Base-by-base conservation (phyloP, 2,113 vertebrate genomes). In the Ochotona princeps region DNA sequence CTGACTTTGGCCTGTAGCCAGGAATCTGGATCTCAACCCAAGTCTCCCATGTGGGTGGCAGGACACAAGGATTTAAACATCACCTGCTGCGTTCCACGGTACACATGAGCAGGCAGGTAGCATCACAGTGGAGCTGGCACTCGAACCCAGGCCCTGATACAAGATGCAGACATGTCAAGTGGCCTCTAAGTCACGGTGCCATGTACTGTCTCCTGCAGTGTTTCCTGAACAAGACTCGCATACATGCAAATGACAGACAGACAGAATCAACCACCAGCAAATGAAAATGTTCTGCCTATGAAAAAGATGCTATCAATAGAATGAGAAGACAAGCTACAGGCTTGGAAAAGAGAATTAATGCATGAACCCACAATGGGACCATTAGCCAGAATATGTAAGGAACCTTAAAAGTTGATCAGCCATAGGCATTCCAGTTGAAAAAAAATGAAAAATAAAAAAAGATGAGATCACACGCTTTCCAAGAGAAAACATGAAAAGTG, bases 201-300 rank as follows among this genome's bases (percentile, higher is more conserved):
- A n/a, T n/a, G n/a, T n/a, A n/a, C n/a, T n/a, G n/a, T n/a, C n/a
- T n/a, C n/a, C n/a, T n/a, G 26, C 87, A 90, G 14, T 49, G 79
- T 70, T 84, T 83, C 57, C 76, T 82, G 78, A 78, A 67, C 7
- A 92, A 76, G 67, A 91, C 21, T 23, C 26, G 65, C 14, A 82
- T 0, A 69, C 66, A 84, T 25, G 23, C 7, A 85, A 72, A 82
- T 72, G 25, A 66, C 87, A 51, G 49, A 69, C 49, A 14, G 30
- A 82, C 44, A 80, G 91, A 87, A 26, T 87, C 14, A 90, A 81
- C 49, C 69, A 83, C 78, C 30, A 21, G 35, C 30, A 89, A 87
- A 67, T 87, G 21, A 17, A 57, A 57, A 57, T 2, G 17, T 57
- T 57, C 54, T 57, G 54, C 11, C 17, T 57, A 57, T 57, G n/a